A percentile compares a stretch with the other conserved stretches of the same genome.
phyloP scores from a whole-genome alignment of 1,140 invertebrate genomes.

The Bombyx mandarina region DNA sequence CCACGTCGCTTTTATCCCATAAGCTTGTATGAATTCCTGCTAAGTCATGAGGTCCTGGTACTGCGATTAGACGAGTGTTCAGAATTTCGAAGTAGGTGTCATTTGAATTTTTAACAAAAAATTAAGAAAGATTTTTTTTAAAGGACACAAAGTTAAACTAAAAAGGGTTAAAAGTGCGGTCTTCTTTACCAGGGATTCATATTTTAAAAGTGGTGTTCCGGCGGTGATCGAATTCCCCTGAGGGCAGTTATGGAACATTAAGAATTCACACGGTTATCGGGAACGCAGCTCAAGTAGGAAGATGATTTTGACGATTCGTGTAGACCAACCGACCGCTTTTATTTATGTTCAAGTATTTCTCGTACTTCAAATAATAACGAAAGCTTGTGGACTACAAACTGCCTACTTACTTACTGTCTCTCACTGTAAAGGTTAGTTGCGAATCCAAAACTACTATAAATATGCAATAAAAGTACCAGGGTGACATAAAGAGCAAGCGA shows the following conservation, averaged over 20 bases:
- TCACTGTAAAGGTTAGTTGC: slow-evolving; percentile 15
- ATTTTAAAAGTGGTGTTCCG: slow-evolving; percentile 5
- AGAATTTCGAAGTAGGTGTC: not conserved
- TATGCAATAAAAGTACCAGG: slow-evolving; percentile 64
- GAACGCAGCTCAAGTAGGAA: no score
- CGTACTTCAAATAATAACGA: no score
- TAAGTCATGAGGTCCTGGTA: slow-evolving; percentile 12
- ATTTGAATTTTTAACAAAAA: not conserved
- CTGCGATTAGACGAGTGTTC: slow-evolving; percentile 8
- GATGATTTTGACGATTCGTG: no score
- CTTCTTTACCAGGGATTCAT: slow-evolving; percentile 9
- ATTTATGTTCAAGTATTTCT: no score
- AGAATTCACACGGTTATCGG: slow-evolving; percentile 5
- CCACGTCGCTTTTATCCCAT: not conserved
- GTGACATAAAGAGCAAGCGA: slow-evolving; percentile 26
- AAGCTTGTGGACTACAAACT: no score
- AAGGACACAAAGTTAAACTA: no score
- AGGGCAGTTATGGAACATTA: slow-evolving; percentile 11
- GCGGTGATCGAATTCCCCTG: slow-evolving; percentile 6
- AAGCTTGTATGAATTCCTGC: slow-evolving; percentile 6
- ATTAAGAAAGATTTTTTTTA: not conserved
- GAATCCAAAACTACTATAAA: slow-evolving; percentile 34
- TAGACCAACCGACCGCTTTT: no score
- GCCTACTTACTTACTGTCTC: no score
- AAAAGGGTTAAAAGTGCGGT: slow-evolving; percentile 10